A percentile compares a stretch with the other conserved stretches of the same genome.
phyloP scores from a whole-genome alignment of 2,113 vertebrate genomes.

The Mormyrus iriodes region DNA sequence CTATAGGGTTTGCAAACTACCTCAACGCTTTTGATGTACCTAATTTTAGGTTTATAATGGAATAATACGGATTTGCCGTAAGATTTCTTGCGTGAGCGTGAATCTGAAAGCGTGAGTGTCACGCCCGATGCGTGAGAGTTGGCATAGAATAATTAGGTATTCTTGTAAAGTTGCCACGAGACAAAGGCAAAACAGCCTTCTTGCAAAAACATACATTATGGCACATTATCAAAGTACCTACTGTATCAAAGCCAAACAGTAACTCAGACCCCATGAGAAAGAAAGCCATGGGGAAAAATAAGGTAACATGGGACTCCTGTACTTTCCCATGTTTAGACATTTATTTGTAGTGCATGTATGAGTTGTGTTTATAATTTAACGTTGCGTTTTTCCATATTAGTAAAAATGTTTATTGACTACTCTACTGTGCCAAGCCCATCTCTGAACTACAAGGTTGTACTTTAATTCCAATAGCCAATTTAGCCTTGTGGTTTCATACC shows the following conservation, averaged over 20 bases:
- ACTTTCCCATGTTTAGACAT: not conserved
- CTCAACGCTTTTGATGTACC: not conserved
- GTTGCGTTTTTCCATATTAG: not conserved
- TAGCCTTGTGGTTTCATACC: too few relatives aligned
- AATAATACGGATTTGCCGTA: not conserved
- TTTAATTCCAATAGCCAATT: too few relatives aligned
- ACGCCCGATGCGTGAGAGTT: not conserved
- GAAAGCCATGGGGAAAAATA: not conserved
- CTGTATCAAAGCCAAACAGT: not conserved
- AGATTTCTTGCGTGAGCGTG: not conserved
- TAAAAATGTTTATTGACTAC: not conserved
- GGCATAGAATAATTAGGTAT: not conserved
- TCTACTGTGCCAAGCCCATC: not conserved
- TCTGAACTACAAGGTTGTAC: too few relatives aligned
- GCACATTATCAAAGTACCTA: too few relatives aligned
- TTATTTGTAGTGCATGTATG: not conserved
- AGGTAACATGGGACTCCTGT: not conserved
- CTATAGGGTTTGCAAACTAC: not conserved
- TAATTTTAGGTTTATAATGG: not conserved
- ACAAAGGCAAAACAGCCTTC: not conserved
- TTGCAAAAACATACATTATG: not conserved
- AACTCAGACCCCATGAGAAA: not conserved
- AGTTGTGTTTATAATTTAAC: not conserved
- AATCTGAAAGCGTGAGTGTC: too few relatives aligned
- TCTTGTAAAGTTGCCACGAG: not conserved